phyloP scores from a whole-genome alignment of 2,797 vertebrate genomes.

The Ispidina picta region DNA sequence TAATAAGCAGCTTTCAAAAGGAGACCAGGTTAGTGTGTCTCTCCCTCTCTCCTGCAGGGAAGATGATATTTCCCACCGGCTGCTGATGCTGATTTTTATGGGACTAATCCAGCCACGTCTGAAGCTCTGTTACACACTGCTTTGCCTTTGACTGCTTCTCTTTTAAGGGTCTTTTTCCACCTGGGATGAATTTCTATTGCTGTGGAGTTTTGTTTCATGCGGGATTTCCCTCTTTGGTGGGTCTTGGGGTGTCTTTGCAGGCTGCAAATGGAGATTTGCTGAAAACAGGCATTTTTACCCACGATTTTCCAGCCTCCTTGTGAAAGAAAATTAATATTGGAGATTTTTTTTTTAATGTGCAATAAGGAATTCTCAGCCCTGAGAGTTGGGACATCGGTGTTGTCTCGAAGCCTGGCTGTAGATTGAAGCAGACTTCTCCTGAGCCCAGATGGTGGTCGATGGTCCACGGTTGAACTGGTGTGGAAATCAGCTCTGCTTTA shows the following conservation, averaged over 20 bases:
- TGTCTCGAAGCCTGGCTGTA: accelerated
- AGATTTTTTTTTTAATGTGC: neutral
- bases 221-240: neutral
- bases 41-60: neutral
- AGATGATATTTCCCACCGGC: neutral
- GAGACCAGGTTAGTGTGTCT: neutral
- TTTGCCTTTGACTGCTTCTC: neutral
- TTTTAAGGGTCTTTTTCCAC: neutral
- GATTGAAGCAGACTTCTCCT: neutral
- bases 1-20: conserved; percentile 57
- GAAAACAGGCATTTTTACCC: neutral
- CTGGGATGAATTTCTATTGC: neutral
- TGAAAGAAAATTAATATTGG: neutral
- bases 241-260: neutral
- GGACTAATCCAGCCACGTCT: neutral
- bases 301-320: neutral
- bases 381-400: neutral
- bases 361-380: neutral
- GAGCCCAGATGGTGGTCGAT: neutral
- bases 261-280: neutral
- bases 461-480: neutral
- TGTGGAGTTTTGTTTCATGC: neutral
- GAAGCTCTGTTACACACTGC: neutral
- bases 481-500: conserved; percentile 12
- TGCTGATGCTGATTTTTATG: neutral